Percentiles rank a stretch among this genome's conserved stretches.
Evolutionary conservation across 2,888 invertebrate species (phyloP).

Genomic region (Pherbina coryleti): DNA sequence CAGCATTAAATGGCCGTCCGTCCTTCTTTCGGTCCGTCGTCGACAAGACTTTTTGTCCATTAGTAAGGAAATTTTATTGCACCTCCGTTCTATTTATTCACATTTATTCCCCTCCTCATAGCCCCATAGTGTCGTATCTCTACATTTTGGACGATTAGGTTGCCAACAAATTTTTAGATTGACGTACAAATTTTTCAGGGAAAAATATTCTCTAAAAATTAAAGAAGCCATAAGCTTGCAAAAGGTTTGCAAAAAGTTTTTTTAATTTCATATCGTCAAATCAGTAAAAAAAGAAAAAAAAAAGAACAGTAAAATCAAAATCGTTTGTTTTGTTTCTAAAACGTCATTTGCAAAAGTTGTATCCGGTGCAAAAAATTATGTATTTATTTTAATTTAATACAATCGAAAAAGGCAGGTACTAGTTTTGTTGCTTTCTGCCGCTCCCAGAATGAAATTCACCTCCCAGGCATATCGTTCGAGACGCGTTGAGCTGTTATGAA

Average conservation of each 20-base stretch:
- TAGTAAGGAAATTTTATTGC: constrained; percentile 63
- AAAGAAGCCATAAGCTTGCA: background rate
- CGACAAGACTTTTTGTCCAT: constrained; percentile 45
- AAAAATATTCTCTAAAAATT: background rate
- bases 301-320: background rate
- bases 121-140: too few species aligned
- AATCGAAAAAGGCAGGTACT: background rate
- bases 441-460: background rate
- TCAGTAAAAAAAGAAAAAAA: background rate
- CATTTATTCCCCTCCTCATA: too few species aligned
- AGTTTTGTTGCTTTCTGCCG: background rate
- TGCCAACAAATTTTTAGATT: too few species aligned
- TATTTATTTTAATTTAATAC: background rate
- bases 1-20: background rate
- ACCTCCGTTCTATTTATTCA: constrained; percentile 58
- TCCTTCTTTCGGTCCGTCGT: background rate
- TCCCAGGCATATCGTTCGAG: background rate
- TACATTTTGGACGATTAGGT: too few species aligned
- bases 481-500: constrained; percentile 24
- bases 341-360: too few species aligned
- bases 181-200: too few species aligned
- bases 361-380: too few species aligned
- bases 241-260: too few species aligned
- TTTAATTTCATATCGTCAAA: too few species aligned
- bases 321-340: too few species aligned